Conservation (phyloP, 2,113 vertebrate species). For the Corythaeola cristata region DNA sequence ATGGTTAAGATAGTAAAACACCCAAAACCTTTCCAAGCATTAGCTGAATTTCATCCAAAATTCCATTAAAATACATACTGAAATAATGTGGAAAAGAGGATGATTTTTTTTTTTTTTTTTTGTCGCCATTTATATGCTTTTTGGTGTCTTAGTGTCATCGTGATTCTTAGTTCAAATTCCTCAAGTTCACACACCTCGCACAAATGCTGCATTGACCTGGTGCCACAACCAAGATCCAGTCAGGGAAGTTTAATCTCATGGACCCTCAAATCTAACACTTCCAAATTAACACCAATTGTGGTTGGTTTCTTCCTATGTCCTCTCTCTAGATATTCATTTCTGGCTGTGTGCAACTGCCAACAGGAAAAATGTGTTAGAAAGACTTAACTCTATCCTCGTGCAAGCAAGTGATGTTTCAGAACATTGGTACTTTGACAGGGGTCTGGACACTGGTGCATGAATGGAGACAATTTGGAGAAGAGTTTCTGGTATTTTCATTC, state of each 20-base stretch:
- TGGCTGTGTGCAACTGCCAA: background rate
- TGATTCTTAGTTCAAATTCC: background rate
- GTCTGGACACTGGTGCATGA: background rate
- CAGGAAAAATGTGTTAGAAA: constrained; percentile 28
- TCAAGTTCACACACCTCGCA: background rate
- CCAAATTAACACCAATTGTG: constrained; percentile 54
- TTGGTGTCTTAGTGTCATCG: background rate
- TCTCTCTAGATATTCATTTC: background rate
- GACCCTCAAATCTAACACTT: constrained; percentile 32
- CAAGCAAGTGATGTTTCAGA: background rate
- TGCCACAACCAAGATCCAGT: background rate
- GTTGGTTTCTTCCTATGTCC: constrained; percentile 9
- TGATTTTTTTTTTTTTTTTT: background rate
- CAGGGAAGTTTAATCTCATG: background rate
- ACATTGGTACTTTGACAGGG: background rate
- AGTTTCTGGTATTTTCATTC: background rate
- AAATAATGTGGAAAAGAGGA: constrained; percentile 21
- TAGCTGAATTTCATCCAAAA: constrained; percentile 57
- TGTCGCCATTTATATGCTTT: background rate
- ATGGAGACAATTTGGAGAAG: background rate
- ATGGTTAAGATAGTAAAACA: constrained; percentile 56
- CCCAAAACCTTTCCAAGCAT: constrained; percentile 36
- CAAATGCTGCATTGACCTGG: background rate
- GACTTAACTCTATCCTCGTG: background rate
- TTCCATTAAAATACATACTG: constrained; percentile 31